Percentiles rank a stretch among this genome's conserved stretches.
These are phyloP conservation scores for Camponotus pennsylvanicus DNA, from an alignment of 1,140 invertebrate genomes.

Conservation along the genomic window DNA sequence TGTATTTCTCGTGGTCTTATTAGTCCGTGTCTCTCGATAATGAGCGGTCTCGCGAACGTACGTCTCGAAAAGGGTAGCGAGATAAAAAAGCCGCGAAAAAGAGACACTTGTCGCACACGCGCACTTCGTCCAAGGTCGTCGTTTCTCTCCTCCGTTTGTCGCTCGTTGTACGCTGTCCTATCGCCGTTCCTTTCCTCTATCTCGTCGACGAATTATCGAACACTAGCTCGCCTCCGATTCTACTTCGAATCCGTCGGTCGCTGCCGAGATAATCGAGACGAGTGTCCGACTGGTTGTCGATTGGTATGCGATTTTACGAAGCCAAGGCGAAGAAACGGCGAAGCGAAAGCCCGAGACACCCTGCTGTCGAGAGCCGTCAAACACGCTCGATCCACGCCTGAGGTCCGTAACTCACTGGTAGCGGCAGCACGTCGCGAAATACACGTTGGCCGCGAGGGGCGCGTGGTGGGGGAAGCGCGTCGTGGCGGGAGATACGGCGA, in stretches of 20 bases:
- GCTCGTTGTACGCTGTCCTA: neutral
- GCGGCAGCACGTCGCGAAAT: constrained; percentile 76
- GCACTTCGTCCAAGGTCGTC: constrained; percentile 28
- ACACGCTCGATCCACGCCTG: constrained; percentile 67
- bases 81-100: neutral
- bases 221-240: neutral
- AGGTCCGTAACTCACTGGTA: constrained; percentile 82
- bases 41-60: neutral
- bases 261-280: neutral
- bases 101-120: constrained; percentile 27
- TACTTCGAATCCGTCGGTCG: neutral
- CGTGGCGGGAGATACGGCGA: constrained; percentile 44
- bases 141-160: neutral
- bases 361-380: constrained; percentile 25
- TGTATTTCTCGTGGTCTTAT: neutral
- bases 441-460: constrained; percentile 70
- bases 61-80: neutral
- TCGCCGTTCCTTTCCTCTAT: neutral
- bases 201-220: neutral
- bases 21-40: neutral
- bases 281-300: neutral
- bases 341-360: neutral
- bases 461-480: constrained; percentile 64
- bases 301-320: neutral
- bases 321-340: neutral